phyloP scores from a whole-genome alignment of 2,797 vertebrate species.

The Acanthis flammea region DNA sequence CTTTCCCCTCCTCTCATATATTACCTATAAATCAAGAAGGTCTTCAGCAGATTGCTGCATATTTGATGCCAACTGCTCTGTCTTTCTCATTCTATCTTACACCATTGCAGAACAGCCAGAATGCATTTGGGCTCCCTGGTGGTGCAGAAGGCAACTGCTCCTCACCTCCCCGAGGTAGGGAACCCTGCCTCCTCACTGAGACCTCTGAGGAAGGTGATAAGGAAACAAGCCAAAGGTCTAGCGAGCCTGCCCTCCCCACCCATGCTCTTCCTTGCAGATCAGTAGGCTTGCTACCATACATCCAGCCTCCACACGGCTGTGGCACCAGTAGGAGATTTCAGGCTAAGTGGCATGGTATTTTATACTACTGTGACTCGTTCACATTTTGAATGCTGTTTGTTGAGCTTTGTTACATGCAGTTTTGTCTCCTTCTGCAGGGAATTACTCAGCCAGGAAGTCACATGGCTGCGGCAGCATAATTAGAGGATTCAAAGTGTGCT shows the following conservation, averaged over 20 bases:
- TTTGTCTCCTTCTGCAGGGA: constrained; percentile 74
- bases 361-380: background rate
- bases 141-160: background rate
- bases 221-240: constrained; percentile 1
- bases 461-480: constrained; percentile 58
- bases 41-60: background rate
- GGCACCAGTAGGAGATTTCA: background rate
- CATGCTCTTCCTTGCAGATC: background rate
- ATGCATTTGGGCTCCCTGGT: rapidly evolving
- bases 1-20: background rate
- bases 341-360: background rate
- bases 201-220: background rate
- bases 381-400: constrained; percentile 36
- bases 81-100: background rate
- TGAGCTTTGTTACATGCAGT: constrained; percentile 67
- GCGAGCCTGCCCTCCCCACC: background rate
- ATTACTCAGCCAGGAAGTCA: constrained; percentile 65
- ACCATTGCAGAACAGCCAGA: background rate
- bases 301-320: background rate
- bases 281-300: background rate
- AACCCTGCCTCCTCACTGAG: constrained; percentile 2
- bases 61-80: background rate
- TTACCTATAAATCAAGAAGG: background rate
- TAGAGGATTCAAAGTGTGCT: constrained; percentile 62
- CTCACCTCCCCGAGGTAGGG: constrained; percentile 32